Percentiles rank a stretch among this genome's conserved stretches.
Conservation (phyloP, 2,113 vertebrate species). For the Rostratula benghalensis region DNA sequence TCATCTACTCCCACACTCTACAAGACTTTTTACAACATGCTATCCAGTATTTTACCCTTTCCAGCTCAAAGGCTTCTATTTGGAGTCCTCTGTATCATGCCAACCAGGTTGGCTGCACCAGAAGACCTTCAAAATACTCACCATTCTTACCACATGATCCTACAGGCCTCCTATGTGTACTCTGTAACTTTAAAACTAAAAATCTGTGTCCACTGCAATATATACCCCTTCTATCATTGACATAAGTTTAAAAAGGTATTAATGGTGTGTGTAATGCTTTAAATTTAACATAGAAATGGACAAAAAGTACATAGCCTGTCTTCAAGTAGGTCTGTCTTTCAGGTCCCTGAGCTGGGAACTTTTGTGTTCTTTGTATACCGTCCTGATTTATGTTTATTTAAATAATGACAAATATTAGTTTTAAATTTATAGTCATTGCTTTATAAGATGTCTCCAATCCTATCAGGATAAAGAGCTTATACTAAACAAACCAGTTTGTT, state of each 20-base stretch:
- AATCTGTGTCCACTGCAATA: neutral
- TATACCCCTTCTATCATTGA: neutral
- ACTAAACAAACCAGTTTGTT: constrained; percentile 50
- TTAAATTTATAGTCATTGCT: constrained; percentile 21
- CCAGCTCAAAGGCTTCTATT: neutral
- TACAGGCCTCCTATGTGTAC: rapidly evolving
- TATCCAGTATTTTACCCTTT: neutral
- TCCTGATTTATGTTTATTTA: constrained; percentile 30
- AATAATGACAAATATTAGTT: constrained; percentile 54
- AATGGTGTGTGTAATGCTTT: neutral
- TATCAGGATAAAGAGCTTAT: constrained; percentile 36
- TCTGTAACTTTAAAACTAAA: neutral
- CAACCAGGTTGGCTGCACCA: neutral
- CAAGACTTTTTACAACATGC: neutral
- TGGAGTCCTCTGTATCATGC: neutral
- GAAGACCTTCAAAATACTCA: neutral
- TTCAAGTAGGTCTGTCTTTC: neutral
- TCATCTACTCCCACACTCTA: neutral
- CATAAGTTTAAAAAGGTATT: neutral
- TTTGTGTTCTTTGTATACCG: neutral
- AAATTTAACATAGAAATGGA: neutral
- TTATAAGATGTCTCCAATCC: constrained; percentile 8
- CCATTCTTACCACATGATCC: neutral
- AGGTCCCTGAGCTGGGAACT: neutral
- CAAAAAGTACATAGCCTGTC: neutral